phyloP scores from a whole-genome alignment of 2,888 invertebrate species.

The Hedya salicella region DNA sequence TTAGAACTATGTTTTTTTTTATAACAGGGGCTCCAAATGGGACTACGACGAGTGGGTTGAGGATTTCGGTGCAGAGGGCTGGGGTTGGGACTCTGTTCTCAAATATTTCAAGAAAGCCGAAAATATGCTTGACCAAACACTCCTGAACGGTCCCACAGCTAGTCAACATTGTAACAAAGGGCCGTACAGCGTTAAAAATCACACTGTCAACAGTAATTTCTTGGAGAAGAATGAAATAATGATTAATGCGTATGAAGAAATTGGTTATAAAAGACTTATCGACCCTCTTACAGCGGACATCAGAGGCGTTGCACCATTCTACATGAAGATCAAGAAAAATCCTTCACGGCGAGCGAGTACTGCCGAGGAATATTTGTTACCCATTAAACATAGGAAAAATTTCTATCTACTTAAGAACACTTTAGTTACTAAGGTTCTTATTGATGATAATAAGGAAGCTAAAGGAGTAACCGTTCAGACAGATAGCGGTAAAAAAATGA shows the following conservation, averaged over 20 bases:
- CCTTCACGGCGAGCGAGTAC: constrained; percentile 18
- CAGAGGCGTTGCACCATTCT: constrained; percentile 21
- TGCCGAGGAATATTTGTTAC: constrained; percentile 27
- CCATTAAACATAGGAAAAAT: constrained; percentile 42
- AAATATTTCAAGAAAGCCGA: constrained; percentile 46
- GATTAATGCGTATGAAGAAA: constrained; percentile 31
- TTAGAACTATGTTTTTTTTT: neutral
- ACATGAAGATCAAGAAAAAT: constrained; percentile 17
- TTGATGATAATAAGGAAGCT: constrained; percentile 45
- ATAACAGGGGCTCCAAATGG: constrained; percentile 80
- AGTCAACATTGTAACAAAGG: constrained; percentile 49
- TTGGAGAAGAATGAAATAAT: constrained; percentile 67
- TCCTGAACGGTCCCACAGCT: constrained; percentile 52
- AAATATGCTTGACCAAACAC: constrained; percentile 14
- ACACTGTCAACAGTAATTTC: constrained; percentile 51
- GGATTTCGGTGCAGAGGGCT: constrained; percentile 72
- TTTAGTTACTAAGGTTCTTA: constrained; percentile 48
- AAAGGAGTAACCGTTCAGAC: constrained; percentile 44
- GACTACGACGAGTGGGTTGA: constrained; percentile 88
- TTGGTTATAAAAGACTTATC: constrained; percentile 14
- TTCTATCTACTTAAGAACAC: constrained; percentile 49
- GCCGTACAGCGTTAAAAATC: constrained; percentile 39
- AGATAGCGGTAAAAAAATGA: constrained; percentile 30
- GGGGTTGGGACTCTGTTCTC: constrained; percentile 49
- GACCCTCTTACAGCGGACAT: constrained; percentile 25